Evolutionary conservation across 2,888 invertebrate species (phyloP).

Genomic region (Atethmia centrago): DNA sequence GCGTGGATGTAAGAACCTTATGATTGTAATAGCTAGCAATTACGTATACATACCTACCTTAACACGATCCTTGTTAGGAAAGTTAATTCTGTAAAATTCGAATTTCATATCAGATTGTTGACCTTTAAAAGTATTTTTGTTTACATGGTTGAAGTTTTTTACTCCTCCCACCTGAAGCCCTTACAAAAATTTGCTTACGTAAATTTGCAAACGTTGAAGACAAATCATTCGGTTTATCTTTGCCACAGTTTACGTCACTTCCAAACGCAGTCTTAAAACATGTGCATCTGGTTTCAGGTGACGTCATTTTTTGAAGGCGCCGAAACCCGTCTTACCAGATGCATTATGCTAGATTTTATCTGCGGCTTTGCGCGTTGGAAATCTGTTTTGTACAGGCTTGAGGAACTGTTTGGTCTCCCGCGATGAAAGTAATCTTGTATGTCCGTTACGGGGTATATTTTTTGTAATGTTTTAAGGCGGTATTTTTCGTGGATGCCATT

Average conservation of each 20-base stretch:
- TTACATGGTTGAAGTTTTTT: background rate
- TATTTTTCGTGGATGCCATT: background rate
- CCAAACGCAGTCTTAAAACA: conserved; percentile 11
- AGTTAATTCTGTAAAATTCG: background rate
- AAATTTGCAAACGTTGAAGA: background rate
- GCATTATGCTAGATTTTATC: conserved; percentile 35
- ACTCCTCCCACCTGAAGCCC: background rate
- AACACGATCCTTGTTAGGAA: conserved; percentile 7
- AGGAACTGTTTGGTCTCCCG: conserved; percentile 19
- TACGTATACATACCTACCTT: conserved; percentile 24
- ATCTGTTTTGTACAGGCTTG: conserved; percentile 23
- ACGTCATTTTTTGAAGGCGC: conserved; percentile 33
- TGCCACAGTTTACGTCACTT: background rate
- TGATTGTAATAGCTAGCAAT: conserved; percentile 33
- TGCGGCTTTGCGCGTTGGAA: background rate
- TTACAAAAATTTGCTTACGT: background rate
- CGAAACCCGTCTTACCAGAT: background rate
- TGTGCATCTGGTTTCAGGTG: conserved; percentile 13
- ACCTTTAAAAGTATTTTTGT: conserved; percentile 16
- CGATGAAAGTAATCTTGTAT: conserved; percentile 29
- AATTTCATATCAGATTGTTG: background rate
- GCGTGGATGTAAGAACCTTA: conserved; percentile 26
- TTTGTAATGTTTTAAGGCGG: background rate
- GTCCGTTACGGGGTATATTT: conserved; percentile 11
- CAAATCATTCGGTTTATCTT: background rate